Conservation (phyloP, 2,113 vertebrate genomes). For the Halcyon senegalensis region DNA sequence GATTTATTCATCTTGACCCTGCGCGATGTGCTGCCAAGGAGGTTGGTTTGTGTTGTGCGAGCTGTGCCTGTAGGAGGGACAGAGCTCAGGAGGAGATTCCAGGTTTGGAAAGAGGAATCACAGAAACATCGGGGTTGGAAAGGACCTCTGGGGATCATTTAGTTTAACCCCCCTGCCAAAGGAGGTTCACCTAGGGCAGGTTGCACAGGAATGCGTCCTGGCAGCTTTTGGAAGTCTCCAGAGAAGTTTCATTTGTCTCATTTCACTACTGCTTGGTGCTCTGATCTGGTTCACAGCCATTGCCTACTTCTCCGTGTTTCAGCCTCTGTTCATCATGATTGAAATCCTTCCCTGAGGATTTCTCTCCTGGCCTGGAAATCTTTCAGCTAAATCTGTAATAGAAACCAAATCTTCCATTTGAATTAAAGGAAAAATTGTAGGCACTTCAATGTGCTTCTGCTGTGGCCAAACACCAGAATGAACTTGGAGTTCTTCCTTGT, state of each 20-base stretch:
- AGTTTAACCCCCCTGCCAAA: no score
- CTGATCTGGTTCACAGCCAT: neutral
- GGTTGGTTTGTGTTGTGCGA: neutral
- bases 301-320: neutral
- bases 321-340: neutral
- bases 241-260: neutral
- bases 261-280: neutral
- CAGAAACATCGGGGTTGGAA: no score
- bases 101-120: neutral
- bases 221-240: no score
- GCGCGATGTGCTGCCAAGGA: neutral
- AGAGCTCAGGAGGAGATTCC: neutral
- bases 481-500: neutral
- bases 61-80: neutral
- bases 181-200: no score
- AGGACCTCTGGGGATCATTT: no score
- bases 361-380: neutral
- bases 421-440: neutral
- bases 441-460: neutral
- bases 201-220: no score
- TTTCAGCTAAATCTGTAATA: neutral
- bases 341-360: neutral
- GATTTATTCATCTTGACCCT: neutral
- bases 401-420: neutral
- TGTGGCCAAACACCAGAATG: neutral